Base-by-base conservation (phyloP, 2,113 vertebrate genomes). In the Rhagologus leucostigma region DNA sequence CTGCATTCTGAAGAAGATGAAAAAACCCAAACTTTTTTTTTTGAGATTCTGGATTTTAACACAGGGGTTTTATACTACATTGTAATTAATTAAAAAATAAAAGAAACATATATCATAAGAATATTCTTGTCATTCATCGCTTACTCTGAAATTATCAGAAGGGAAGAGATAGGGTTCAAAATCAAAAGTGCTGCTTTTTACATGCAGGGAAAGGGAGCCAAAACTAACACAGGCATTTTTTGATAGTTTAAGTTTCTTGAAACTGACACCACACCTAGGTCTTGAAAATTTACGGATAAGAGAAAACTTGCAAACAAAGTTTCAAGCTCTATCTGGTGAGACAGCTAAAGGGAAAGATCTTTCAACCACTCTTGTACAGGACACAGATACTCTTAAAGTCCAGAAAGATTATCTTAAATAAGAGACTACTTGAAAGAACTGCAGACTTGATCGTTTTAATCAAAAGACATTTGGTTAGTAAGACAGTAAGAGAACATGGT, bases 1-100 rank as follows among this genome's bases (percentile, higher is more conserved):
- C 10, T 26, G 16, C 6, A 4, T 13, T 71, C 27, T 10, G 21
- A 62, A 69, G 33, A 73, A 68, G 30, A 62, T 20, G 14, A 62
- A 73, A 49, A 71, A 27, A 1, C 0, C 1, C 4, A 1, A 8
- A 33, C 1, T 5, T 23, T 74, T 53, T 55, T 52, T 24, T 10
- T 42, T 16, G 29, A 23, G 9, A 23, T 77, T 93, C 49, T 74
- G 12, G 12, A 32, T 59, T 80, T 84, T 35, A 3, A 5, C 12
- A 11, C 42, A 46, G 17, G 33, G 2, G 1, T 20, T 90, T 56
- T 64, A 11, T 30, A 41, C 3, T n/a, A 16, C 32, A 73, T 46
- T 47, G 37, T 37, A 32, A 42, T 26, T 41, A 13, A 52, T 14
- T 33, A 5, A 41, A 74, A 91, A 82, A 32, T 5, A 49, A 55